A percentile compares a stretch with the other conserved stretches of the same genome.
Conservation (phyloP, 2,113 vertebrate genomes). For the Calidris pygmaea region DNA sequence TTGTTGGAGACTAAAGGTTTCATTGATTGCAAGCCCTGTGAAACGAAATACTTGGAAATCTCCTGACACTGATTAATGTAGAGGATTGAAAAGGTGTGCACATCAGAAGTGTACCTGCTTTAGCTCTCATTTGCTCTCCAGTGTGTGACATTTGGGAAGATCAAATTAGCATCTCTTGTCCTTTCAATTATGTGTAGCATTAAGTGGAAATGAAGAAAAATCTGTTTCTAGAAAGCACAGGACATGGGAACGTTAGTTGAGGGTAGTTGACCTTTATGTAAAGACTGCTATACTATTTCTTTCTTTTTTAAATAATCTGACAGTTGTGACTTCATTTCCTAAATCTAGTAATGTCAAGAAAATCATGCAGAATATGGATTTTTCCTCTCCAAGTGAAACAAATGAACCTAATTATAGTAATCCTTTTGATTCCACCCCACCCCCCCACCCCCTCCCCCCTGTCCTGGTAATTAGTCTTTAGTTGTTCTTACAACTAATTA, state of each 20-base stretch:
- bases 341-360: neutral
- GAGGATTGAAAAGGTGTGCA: neutral
- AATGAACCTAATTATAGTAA: neutral
- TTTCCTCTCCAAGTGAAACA: neutral
- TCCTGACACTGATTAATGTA: constrained; percentile 13
- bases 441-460: no score
- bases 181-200: constrained; percentile 26
- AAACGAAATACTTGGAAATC: constrained; percentile 50
- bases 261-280: constrained; percentile 5
- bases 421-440: neutral
- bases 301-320: neutral
- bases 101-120: neutral
- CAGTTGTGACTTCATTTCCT: neutral
- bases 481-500: constrained; percentile 24
- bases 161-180: constrained; percentile 55
- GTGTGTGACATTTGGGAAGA: constrained; percentile 38
- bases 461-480: constrained; percentile 12
- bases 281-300: neutral
- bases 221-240: constrained; percentile 43
- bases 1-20: constrained; percentile 35
- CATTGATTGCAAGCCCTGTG: constrained; percentile 16
- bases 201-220: constrained; percentile 42
- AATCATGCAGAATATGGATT: neutral
- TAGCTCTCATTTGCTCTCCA: neutral
- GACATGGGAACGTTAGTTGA: neutral